These are phyloP conservation scores for Chrysocyon brachyurus DNA, from an alignment of 2,797 vertebrate species.

Conservation along the genomic window DNA sequence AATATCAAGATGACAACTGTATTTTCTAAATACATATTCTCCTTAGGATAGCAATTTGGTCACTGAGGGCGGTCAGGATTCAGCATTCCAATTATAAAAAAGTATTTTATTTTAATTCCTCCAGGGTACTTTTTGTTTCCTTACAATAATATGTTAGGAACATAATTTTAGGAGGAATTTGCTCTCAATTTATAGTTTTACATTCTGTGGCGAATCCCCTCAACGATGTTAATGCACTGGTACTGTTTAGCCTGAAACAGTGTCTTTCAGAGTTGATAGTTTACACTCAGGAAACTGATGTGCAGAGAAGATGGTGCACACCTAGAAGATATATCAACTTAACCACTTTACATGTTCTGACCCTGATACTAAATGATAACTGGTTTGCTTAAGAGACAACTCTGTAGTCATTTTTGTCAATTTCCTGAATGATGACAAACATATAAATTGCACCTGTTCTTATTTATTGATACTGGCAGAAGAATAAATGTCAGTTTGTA, in stretches of 20 bases:
- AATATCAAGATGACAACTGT: not conserved
- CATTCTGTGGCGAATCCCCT: not conserved
- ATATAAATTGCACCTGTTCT: not conserved
- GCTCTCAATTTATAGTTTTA: not conserved
- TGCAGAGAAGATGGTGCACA: not conserved
- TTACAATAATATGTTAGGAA: not conserved
- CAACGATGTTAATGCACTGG: not conserved
- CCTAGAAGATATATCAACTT: not conserved
- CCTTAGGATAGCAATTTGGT: not conserved
- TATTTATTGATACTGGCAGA: constrained; percentile 4
- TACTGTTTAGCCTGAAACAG: not conserved
- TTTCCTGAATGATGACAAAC: constrained; percentile 38
- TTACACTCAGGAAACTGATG: not conserved
- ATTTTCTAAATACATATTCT: constrained; percentile 40
- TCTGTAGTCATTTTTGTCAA: not conserved
- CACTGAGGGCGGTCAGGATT: not conserved
- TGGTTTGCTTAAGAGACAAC: not conserved
- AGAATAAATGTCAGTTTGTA: constrained; percentile 46
- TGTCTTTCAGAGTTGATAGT: not conserved
- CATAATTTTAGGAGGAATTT: not conserved
- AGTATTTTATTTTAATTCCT: not conserved
- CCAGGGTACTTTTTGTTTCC: not conserved
- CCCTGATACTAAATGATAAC: not conserved
- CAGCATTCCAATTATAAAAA: not conserved
- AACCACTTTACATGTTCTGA: not conserved